These are phyloP conservation scores for Acromyrmex echinatior DNA, from an alignment of 1,140 invertebrate species.

Conservation along the genomic window DNA sequence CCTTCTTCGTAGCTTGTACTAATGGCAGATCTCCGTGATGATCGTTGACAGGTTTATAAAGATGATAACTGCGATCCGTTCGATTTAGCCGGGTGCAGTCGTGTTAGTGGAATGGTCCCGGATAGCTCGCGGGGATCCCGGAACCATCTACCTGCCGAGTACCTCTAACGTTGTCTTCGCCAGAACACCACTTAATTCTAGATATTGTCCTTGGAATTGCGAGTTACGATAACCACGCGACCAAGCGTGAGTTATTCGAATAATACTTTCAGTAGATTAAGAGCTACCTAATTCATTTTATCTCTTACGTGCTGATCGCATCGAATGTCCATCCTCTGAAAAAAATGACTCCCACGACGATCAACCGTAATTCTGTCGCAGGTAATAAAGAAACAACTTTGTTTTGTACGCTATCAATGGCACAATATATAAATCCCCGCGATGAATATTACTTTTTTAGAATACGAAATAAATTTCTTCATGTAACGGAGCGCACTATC, in stretches of 20 bases:
- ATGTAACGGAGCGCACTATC: background rate
- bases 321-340: background rate
- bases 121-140: slow-evolving; percentile 9
- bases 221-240: slow-evolving; percentile 24
- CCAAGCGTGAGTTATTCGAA: background rate
- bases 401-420: slow-evolving; percentile 20
- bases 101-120: slow-evolving; percentile 8
- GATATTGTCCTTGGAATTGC: slow-evolving; percentile 45
- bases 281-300: slow-evolving; percentile 32
- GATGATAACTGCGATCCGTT: background rate
- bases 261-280: slow-evolving; percentile 39
- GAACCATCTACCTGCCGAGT: slow-evolving; percentile 2
- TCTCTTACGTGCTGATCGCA: slow-evolving; percentile 32
- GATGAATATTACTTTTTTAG: slow-evolving; percentile 58
- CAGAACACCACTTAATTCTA: slow-evolving; percentile 32
- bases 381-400: slow-evolving; percentile 48
- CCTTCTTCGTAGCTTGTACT: background rate
- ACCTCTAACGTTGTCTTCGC: background rate
- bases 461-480: slow-evolving; percentile 49
- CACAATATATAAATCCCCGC: slow-evolving; percentile 37
- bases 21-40: background rate
- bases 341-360: slow-evolving; percentile 40
- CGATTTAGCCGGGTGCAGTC: slow-evolving; percentile 17
- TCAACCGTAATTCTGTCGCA: slow-evolving; percentile 33
- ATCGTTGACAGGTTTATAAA: background rate